Evolutionary conservation across 2,888 invertebrate genomes (phyloP).

Genomic region (Theodoxus fluviatilis): DNA sequence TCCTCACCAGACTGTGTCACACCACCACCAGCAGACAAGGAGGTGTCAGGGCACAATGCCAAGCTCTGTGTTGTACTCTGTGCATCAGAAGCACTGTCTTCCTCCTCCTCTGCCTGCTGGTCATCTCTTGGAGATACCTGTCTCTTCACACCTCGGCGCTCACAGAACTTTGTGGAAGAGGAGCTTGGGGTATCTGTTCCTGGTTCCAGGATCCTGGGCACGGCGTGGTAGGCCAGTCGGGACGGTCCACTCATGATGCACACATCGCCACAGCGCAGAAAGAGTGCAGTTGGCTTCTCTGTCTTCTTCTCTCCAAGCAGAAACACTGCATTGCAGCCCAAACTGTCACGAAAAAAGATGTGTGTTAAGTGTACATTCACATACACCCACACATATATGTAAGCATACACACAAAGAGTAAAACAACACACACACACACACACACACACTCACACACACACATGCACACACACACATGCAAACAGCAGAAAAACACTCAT

Average conservation of each 20-base stretch:
- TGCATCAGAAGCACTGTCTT: not conserved
- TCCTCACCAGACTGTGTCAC: too few species aligned
- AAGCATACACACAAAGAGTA: not conserved
- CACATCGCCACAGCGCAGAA: slow-evolving; percentile 87
- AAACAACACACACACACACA: too few species aligned
- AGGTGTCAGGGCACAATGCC: too few species aligned
- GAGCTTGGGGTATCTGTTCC: slow-evolving; percentile 24
- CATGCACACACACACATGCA: too few species aligned
- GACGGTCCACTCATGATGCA: slow-evolving; percentile 87
- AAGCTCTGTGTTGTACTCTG: too few species aligned
- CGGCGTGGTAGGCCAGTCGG: slow-evolving; percentile 89
- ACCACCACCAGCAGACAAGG: too few species aligned
- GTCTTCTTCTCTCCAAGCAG: slow-evolving; percentile 82
- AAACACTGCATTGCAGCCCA: slow-evolving; percentile 94
- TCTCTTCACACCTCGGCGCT: too few species aligned
- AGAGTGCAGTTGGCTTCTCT: slow-evolving; percentile 68
- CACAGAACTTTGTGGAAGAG: slow-evolving; percentile 17
- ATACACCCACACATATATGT: too few species aligned
- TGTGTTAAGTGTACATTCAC: not conserved
- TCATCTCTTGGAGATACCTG: not conserved
- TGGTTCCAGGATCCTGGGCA: slow-evolving; percentile 77
- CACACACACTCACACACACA: too few species aligned
- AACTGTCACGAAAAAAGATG: slow-evolving; percentile 71
- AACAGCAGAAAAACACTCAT: too few species aligned
- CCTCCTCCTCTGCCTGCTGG: not conserved